These are phyloP conservation scores for Cephalopholis sonnerati DNA, from an alignment of 2,113 vertebrate species.

Conservation along the genomic window DNA sequence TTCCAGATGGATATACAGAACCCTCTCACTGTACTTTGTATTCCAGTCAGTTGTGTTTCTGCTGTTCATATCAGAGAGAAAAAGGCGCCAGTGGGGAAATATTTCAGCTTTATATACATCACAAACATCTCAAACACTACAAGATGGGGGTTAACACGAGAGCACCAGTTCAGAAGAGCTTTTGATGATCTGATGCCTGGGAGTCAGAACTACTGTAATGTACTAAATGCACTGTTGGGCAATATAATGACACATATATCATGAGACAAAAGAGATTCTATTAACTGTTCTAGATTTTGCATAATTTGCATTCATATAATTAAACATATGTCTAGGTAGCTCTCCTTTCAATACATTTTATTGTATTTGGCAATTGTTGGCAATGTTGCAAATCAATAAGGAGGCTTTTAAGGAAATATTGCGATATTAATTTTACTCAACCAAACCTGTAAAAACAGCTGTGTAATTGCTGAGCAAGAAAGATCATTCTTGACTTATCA, in stretches of 20 bases:
- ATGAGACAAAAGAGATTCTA: background rate
- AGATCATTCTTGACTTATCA: background rate
- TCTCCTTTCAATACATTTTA: background rate
- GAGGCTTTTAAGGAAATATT: no score
- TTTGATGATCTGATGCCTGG: constrained; percentile 28
- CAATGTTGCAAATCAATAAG: background rate
- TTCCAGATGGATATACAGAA: constrained; percentile 22
- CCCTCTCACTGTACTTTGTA: constrained; percentile 9
- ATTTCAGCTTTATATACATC: constrained; percentile 25
- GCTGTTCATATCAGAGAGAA: constrained; percentile 30
- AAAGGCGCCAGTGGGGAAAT: constrained; percentile 37
- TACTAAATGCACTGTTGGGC: background rate
- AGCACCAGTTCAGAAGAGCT: constrained; percentile 29
- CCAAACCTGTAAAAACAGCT: background rate
- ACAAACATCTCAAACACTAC: constrained; percentile 44
- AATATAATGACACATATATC: background rate
- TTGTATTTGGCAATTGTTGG: background rate
- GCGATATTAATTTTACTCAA: background rate
- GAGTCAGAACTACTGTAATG: constrained; percentile 12
- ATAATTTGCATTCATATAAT: background rate
- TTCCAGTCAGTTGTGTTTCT: constrained; percentile 16
- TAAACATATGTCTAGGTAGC: background rate
- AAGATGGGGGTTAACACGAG: constrained; percentile 35
- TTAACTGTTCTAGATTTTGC: background rate
- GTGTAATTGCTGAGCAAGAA: background rate